Conservation (phyloP, 2,113 vertebrate genomes). For the Varanus komodoensis region DNA sequence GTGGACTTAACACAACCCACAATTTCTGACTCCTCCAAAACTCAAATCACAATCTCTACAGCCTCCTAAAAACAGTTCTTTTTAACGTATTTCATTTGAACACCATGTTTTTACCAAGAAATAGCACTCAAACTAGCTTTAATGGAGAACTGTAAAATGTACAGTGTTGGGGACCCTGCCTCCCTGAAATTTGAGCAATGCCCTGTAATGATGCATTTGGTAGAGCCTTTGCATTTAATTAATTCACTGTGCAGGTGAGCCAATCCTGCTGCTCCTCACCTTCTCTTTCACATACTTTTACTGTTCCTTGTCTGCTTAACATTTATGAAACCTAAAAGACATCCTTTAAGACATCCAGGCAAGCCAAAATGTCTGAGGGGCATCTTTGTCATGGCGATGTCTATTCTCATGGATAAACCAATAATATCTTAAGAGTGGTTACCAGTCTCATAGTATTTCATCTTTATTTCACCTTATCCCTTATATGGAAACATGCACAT, state of each 20-base stretch:
- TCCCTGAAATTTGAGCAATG: not conserved
- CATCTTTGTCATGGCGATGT: fast-evolving
- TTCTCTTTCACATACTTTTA: not conserved
- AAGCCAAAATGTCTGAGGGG: not conserved
- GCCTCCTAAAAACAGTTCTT: not conserved
- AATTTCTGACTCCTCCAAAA: too few relatives aligned
- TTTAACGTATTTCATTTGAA: too few relatives aligned
- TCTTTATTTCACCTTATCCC: not conserved
- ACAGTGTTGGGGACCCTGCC: not conserved
- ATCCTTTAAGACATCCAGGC: not conserved
- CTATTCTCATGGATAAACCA: fast-evolving
- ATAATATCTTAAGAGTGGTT: not conserved
- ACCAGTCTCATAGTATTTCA: not conserved
- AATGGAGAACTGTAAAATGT: not conserved
- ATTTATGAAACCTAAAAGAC: not conserved
- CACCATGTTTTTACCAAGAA: too few relatives aligned
- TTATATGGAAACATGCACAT: not conserved
- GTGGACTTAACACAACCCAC: not conserved
- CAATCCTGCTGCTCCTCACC: not conserved
- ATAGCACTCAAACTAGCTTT: too few relatives aligned
- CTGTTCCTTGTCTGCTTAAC: not conserved
- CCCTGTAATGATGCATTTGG: not conserved
- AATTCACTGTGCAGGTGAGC: not conserved
- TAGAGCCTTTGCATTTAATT: not conserved
- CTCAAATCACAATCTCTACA: not conserved